phyloP scores from a whole-genome alignment of 2,888 invertebrate species.

The Drosophila nr. perissopoda region DNA sequence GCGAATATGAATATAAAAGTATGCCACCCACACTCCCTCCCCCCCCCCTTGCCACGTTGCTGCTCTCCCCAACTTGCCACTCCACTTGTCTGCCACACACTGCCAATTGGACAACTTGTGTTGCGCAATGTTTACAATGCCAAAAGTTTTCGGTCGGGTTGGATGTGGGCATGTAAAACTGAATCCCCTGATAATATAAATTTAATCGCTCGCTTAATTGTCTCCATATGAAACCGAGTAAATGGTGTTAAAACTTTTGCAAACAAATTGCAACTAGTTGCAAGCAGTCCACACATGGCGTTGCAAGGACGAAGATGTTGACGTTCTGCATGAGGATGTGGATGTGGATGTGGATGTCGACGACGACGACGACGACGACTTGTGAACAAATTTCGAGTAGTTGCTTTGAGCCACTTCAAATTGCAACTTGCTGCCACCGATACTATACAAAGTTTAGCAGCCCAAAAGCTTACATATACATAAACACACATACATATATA shows the following conservation, averaged over 20 bases:
- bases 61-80: background rate
- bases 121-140: conserved; percentile 58
- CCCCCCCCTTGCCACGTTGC: background rate
- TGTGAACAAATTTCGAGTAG: conserved; percentile 71
- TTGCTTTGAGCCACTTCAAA: conserved; percentile 70
- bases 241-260: conserved; percentile 78
- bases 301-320: conserved; percentile 42
- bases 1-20: conserved; percentile 49
- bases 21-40: conserved; percentile 6
- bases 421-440: conserved; percentile 68
- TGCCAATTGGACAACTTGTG: conserved; percentile 15
- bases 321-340: conserved; percentile 2
- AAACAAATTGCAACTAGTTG: conserved; percentile 80
- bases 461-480: conserved; percentile 52
- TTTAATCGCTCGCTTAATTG: conserved; percentile 78
- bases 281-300: conserved; percentile 42
- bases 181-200: conserved; percentile 77
- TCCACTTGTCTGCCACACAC: background rate
- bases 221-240: conserved; percentile 78
- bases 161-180: conserved; percentile 36
- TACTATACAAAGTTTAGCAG: conserved; percentile 60
- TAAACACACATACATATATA: background rate
- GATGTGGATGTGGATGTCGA: conserved; percentile 6
- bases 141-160: conserved; percentile 44
- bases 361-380: conserved; percentile 46